phyloP scores from a whole-genome alignment of 1,140 invertebrate species.

The Leptopilina clavipes region DNA sequence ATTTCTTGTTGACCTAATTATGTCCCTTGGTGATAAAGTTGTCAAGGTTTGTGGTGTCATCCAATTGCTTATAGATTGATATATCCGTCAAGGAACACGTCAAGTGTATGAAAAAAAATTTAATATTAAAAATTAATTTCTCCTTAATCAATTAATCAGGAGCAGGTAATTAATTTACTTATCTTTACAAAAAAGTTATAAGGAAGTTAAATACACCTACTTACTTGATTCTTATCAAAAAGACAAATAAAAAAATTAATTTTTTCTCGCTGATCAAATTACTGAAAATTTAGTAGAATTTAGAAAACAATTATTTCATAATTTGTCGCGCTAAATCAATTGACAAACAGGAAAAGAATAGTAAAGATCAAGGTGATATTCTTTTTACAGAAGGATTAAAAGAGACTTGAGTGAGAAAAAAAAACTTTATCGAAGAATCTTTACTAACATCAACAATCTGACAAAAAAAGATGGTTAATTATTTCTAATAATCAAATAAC shows the following conservation, averaged over 20 bases:
- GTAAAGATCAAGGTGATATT: conserved; percentile 12
- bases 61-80: neutral
- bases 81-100: conserved; percentile 1
- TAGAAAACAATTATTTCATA: neutral
- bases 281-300: neutral
- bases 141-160: too few species aligned
- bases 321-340: neutral
- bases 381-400: conserved; percentile 3
- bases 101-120: too few species aligned
- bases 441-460: neutral
- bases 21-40: conserved; percentile 46
- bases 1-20: conserved; percentile 69
- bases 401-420: neutral
- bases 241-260: too few species aligned
- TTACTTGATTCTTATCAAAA: too few species aligned
- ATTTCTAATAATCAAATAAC: neutral
- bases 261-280: neutral
- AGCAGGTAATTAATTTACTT: too few species aligned
- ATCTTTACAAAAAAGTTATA: too few species aligned
- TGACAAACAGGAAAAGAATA: conserved; percentile 13
- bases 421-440: conserved; percentile 12
- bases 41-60: conserved; percentile 54
- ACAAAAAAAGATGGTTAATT: neutral
- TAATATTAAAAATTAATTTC: too few species aligned
- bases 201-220: too few species aligned